phyloP scores from a whole-genome alignment of 2,888 invertebrate genomes.

The Penaeus monodon region DNA sequence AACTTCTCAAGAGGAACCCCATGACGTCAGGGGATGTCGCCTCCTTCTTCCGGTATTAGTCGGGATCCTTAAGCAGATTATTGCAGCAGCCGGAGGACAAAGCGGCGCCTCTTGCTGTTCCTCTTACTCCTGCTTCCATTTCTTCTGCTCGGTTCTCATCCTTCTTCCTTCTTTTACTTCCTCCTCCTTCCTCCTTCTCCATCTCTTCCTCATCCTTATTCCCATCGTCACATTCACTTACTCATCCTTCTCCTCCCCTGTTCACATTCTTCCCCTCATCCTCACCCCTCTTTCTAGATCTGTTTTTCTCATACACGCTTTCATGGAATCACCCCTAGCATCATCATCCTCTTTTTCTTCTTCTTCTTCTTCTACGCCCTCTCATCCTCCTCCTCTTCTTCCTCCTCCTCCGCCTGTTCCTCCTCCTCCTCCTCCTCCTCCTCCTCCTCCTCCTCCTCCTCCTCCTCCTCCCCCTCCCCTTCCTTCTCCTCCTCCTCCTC shows the following conservation, averaged over 20 bases:
- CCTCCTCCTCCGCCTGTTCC: too few species aligned
- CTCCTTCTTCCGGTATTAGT: not conserved
- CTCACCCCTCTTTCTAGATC: not conserved
- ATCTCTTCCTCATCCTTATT: not conserved
- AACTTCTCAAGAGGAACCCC: too few species aligned
- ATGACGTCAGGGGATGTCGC: not conserved
- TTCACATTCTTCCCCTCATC: too few species aligned
- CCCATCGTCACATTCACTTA: too few species aligned
- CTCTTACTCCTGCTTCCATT: not conserved
- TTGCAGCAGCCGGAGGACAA: not conserved
- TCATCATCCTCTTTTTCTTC: too few species aligned
- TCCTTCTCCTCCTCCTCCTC: too few species aligned
- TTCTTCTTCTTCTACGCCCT: too few species aligned
- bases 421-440: rapidly evolving
- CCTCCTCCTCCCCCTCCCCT: too few species aligned
- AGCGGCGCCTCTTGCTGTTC: not conserved
- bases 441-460: too few species aligned
- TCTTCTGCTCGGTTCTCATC: not conserved
- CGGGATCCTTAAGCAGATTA: not conserved
- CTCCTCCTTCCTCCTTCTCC: not conserved
- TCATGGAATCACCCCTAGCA: too few species aligned
- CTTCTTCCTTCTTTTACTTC: not conserved
- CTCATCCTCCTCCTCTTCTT: rapidly evolving
- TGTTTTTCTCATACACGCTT: too few species aligned
- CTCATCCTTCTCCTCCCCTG: not conserved